A percentile compares a stretch with the other conserved stretches of the same genome.
These are phyloP conservation scores for Yponomeuta plumbellus DNA, from an alignment of 2,888 invertebrate species.

Conservation along the genomic window DNA sequence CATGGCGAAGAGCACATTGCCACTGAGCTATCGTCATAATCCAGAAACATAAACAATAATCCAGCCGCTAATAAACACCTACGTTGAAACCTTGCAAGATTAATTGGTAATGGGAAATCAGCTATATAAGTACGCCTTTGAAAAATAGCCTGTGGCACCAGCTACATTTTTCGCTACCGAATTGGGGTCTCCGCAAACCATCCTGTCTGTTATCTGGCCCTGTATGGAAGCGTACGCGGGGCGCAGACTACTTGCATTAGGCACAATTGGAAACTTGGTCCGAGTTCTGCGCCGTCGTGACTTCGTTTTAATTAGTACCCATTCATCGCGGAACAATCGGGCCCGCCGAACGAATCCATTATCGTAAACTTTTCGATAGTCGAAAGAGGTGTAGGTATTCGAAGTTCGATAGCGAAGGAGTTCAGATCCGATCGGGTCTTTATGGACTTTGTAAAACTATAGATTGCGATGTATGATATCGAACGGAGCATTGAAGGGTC, in stretches of 20 bases:
- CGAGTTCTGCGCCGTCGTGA: slow-evolving; percentile 66
- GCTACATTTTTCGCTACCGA: no score
- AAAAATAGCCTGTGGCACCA: no score
- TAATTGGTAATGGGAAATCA: no score
- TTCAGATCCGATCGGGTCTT: slow-evolving; percentile 36
- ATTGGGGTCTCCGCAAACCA: no score
- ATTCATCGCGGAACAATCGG: slow-evolving; percentile 74
- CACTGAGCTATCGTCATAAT: no score
- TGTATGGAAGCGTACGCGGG: no score
- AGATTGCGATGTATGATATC: slow-evolving; percentile 17
- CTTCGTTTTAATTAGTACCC: slow-evolving; percentile 77
- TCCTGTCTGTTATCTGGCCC: no score
- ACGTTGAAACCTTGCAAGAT: no score
- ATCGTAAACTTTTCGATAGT: slow-evolving; percentile 73
- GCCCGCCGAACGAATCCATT: slow-evolving; percentile 71
- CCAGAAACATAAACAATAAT: no score
- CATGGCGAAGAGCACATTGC: no score
- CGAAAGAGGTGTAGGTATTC: slow-evolving; percentile 72
- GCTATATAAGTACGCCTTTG: no score
- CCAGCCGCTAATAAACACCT: slow-evolving; percentile 12
- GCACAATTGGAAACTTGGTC: slow-evolving; percentile 70
- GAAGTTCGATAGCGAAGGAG: slow-evolving; percentile 55
- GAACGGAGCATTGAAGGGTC: slow-evolving; percentile 4
- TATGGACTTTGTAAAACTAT: slow-evolving; percentile 18
- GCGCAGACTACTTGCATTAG: slow-evolving; percentile 54